Evolutionary conservation across 2,888 invertebrate species (phyloP).

Genomic region (Strigamia crassipes): DNA sequence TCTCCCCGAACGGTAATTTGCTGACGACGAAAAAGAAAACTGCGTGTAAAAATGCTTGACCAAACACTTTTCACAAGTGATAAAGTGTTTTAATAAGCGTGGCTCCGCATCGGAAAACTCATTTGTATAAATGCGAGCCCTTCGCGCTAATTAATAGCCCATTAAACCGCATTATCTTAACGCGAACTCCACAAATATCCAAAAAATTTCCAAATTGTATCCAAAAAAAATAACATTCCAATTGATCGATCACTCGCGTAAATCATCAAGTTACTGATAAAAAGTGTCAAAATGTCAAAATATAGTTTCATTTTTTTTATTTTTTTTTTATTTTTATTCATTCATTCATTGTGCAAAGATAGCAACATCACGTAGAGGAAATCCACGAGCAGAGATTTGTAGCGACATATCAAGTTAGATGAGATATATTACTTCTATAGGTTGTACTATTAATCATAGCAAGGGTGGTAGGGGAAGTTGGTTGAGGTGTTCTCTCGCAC

Average conservation of each 20-base stretch:
- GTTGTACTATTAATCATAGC: slow-evolving; percentile 38
- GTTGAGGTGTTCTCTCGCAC: slow-evolving; percentile 14
- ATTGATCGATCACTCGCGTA: not conserved
- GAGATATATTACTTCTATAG: slow-evolving; percentile 34
- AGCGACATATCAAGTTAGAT: slow-evolving; percentile 18
- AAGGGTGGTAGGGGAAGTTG: not conserved
- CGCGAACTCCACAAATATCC: too few species aligned
- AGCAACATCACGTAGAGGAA: slow-evolving; percentile 16
- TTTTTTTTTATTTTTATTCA: not conserved
- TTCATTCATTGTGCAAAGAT: not conserved
- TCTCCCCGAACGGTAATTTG: slow-evolving; percentile 24
- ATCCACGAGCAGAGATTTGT: slow-evolving; percentile 36
- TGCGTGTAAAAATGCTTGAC: slow-evolving; percentile 28
- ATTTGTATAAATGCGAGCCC: not conserved
- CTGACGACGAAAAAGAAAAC: not conserved
- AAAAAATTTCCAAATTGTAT: not conserved
- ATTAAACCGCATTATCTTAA: not conserved
- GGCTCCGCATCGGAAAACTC: not conserved
- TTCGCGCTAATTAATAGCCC: slow-evolving; percentile 22
- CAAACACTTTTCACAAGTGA: slow-evolving; percentile 31
- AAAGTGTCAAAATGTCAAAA: not conserved
- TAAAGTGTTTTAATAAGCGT: slow-evolving; percentile 36
- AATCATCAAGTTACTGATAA: not conserved
- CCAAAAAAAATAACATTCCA: not conserved
- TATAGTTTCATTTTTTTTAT: not conserved